Evolutionary conservation across 2,797 vertebrate genomes (phyloP).

Genomic region (Poeciliopsis gracilis): DNA sequence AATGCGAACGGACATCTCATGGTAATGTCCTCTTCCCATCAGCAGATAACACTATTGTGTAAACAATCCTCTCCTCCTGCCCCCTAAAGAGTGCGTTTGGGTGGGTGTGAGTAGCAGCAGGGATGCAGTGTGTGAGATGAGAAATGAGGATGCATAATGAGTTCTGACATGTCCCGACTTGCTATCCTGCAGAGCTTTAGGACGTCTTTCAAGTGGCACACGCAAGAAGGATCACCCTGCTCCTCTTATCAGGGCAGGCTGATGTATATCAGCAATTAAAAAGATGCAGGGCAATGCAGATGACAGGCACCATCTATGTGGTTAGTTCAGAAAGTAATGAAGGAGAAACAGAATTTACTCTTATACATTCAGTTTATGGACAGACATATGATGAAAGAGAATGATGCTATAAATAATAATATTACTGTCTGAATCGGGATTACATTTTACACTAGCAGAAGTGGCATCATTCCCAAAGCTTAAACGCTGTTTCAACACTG

Average conservation of each 20-base stretch:
- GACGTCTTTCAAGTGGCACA: conserved; percentile 52
- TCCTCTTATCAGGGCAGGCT: conserved; percentile 38
- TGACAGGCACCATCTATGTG: conserved; percentile 19
- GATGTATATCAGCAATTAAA: conserved; percentile 36
- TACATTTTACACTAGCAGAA: background rate
- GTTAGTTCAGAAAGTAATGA: conserved; percentile 28
- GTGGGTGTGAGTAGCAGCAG: conserved; percentile 13
- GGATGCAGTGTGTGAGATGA: conserved; percentile 33
- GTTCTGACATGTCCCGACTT: conserved; percentile 56
- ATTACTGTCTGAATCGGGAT: background rate
- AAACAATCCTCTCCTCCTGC: conserved; percentile 8
- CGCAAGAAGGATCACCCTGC: conserved; percentile 59
- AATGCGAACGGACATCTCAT: background rate
- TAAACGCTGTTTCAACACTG: background rate
- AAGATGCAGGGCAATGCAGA: conserved; percentile 12
- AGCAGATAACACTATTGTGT: conserved; percentile 61
- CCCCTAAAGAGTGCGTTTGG: background rate
- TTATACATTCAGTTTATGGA: conserved; percentile 1
- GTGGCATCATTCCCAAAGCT: background rate
- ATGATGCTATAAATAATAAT: background rate
- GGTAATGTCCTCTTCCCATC: conserved; percentile 21
- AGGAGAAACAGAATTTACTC: conserved; percentile 1
- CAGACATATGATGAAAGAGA: background rate
- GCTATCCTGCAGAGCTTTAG: conserved; percentile 43
- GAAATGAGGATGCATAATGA: conserved; percentile 41